Conservation (phyloP, 1,140 invertebrate genomes). For the Calephelis virginiensis region DNA sequence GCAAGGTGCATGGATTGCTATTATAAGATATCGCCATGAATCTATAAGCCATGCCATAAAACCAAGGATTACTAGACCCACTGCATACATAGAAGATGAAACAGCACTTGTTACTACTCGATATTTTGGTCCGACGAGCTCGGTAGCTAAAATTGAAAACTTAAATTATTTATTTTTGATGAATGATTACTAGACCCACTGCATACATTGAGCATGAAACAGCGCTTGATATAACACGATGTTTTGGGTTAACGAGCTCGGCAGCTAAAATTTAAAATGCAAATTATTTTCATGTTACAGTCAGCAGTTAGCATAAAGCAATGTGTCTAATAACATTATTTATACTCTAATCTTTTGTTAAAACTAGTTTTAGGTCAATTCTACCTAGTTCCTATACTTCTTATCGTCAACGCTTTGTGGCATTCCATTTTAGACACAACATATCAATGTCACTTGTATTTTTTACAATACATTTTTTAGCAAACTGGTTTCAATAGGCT, state of each 20-base stretch:
- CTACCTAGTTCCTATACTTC: too few relatives aligned
- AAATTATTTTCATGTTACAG: background rate
- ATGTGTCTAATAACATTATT: too few relatives aligned
- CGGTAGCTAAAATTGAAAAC: constrained; percentile 82
- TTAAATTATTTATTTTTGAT: too few relatives aligned
- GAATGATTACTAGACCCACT: constrained; percentile 83
- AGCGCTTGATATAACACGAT: constrained; percentile 85
- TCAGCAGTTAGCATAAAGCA: background rate
- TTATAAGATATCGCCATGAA: constrained; percentile 85
- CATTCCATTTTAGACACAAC: too few relatives aligned
- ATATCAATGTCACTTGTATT: too few relatives aligned
- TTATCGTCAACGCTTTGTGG: too few relatives aligned
- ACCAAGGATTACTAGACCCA: constrained; percentile 85
- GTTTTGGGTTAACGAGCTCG: constrained; percentile 86
- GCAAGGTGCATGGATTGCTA: constrained; percentile 72
- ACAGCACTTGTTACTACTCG: constrained; percentile 85
- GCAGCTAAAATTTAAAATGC: constrained; percentile 79
- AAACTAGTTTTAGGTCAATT: too few relatives aligned
- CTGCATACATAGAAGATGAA: constrained; percentile 84
- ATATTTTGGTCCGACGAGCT: constrained; percentile 86
- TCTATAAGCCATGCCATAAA: constrained; percentile 82
- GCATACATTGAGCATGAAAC: constrained; percentile 85
- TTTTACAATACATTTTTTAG: too few relatives aligned
- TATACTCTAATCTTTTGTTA: too few relatives aligned
- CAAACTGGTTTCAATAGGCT: too few relatives aligned